Base-by-base conservation (phyloP, 2,113 vertebrate genomes). In the Garra rufa region DNA sequence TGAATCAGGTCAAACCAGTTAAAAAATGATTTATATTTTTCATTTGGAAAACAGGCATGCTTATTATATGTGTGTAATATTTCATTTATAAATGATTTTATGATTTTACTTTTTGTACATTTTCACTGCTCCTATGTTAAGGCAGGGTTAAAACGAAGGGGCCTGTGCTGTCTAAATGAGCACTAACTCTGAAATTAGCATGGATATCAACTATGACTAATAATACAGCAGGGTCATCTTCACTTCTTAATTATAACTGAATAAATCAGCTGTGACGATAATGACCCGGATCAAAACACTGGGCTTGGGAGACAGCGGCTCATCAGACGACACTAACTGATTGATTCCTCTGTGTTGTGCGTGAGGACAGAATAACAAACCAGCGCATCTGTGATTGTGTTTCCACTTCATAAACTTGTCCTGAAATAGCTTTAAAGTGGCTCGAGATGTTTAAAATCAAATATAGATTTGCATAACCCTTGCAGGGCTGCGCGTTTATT, bases 401-500 rank as follows among this genome's bases (percentile, higher is more conserved):
- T 26, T 46, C 43, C 44, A 9, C 28, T 76, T 52, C 9, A 34
- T 75, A 13, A 21, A 34, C 34, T 70, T 21, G 34, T n/a, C 21
- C 1, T 21, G 28, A 76, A 76, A 55, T 9, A 3, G 1, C 46
- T 52, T 15, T 41, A 77, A 77, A 77, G 50, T 77, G 48, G 65
- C 41, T 67, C 1, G 28, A 41, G 82, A 52, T 38, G 55, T 55
- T 85, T 78, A 75, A 79, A 85, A 74, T 79, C 26, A 75, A 50
- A 55, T 76, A 30, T 30, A 13, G 28, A 81, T 86, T 85, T 86
- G 77, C 77, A 63, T 83, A 57, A 21, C 50, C 48, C 81, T 70
- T 13, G 52, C 52, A 82, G 86, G 78, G 63, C 55, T 76, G 48
- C 28, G 55, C 43, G 7, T 78, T 89, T 86, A 86, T 88, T 86